Evolutionary conservation across 2,888 invertebrate species (phyloP).

Genomic region (Eupsilia transversa): DNA sequence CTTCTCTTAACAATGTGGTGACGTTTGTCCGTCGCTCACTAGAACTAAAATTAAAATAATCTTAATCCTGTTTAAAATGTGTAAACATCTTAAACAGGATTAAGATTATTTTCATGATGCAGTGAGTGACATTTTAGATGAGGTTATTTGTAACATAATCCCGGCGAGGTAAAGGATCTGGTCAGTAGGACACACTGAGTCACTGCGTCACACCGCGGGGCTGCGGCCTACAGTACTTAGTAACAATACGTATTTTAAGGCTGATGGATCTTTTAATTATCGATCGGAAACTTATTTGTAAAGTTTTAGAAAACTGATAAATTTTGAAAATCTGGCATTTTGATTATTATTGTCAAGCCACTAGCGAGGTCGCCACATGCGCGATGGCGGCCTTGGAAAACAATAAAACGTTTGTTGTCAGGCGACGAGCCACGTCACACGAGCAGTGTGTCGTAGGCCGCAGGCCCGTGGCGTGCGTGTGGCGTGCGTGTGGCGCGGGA

Average conservation of each 20-base stretch:
- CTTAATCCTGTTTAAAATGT: too few relatives aligned
- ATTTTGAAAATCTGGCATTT: slow-evolving; percentile 13
- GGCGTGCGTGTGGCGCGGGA: neutral
- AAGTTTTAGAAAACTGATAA: slow-evolving; percentile 13
- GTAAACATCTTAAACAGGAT: neutral
- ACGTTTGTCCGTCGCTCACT: slow-evolving; percentile 5
- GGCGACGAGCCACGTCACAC: neutral
- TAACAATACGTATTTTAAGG: neutral
- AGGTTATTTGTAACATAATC: neutral
- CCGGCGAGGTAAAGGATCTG: neutral
- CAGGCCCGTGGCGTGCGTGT: neutral
- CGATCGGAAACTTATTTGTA: slow-evolving; percentile 1
- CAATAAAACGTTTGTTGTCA: neutral
- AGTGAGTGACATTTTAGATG: too few relatives aligned
- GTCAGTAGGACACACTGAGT: neutral
- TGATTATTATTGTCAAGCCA: slow-evolving; percentile 33
- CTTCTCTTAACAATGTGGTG: slow-evolving; percentile 14
- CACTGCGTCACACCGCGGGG: neutral
- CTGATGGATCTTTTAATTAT: neutral
- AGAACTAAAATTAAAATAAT: too few relatives aligned
- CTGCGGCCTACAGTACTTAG: neutral
- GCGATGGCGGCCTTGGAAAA: neutral
- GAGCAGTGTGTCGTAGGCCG: neutral
- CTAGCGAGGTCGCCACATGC: neutral
- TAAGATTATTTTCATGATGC: neutral